Percentiles rank a stretch among this genome's conserved stretches.
phyloP scores from a whole-genome alignment of 2,888 invertebrate genomes.

The Abrostola tripartita region DNA sequence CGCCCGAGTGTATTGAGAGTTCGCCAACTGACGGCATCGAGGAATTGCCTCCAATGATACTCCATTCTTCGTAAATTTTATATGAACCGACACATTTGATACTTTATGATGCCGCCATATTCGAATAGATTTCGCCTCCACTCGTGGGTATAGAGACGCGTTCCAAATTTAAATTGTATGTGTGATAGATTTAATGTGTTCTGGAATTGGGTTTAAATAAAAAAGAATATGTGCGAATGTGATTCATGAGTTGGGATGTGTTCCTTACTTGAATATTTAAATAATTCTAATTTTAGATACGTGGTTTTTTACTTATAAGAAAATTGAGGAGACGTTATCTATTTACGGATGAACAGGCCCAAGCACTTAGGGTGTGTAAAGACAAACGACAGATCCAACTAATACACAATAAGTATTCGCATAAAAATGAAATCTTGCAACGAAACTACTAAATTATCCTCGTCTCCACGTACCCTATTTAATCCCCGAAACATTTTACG shows the following conservation, averaged over 20 bases:
- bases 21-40: constrained; percentile 72
- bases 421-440: constrained; percentile 59
- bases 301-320: constrained; percentile 12
- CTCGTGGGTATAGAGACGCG: constrained; percentile 53
- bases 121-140: constrained; percentile 61
- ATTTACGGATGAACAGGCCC: not conserved
- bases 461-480: constrained; percentile 69
- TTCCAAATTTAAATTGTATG: constrained; percentile 58
- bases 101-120: constrained; percentile 50
- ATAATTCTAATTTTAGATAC: constrained; percentile 15
- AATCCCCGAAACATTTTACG: constrained; percentile 76
- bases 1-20: constrained; percentile 87
- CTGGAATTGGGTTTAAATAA: constrained; percentile 36
- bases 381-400: constrained; percentile 40
- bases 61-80: constrained; percentile 77
- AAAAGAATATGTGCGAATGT: constrained; percentile 22
- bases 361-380: constrained; percentile 23
- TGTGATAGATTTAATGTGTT: constrained; percentile 51
- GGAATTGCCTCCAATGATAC: constrained; percentile 72
- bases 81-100: constrained; percentile 74
- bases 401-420: constrained; percentile 55
- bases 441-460: constrained; percentile 69
- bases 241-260: constrained; percentile 17
- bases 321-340: constrained; percentile 1
- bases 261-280: constrained; percentile 44